Base-by-base conservation (phyloP, 2,113 vertebrate species). In the Hippocampus mohnikei region DNA sequence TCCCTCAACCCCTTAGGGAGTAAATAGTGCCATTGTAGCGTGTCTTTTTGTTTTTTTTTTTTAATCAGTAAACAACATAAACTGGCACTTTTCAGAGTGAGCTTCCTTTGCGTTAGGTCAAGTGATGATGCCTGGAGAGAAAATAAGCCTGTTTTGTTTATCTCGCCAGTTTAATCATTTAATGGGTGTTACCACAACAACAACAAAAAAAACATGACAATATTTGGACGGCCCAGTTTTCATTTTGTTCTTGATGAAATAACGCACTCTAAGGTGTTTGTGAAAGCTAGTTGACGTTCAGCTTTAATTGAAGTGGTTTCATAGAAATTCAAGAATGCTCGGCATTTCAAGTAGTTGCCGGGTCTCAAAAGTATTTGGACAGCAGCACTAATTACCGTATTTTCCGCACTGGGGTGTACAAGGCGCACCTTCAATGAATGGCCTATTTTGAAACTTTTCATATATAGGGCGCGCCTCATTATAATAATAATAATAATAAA, bases 121-220 rank as follows among this genome's bases (percentile, higher is more conserved):
- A 59, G 74, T 67, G 69, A 59, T 76, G 66, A 75, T 58, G 66
- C 70, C 66, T 53, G 63, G 65, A 74, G 42, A 66, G 53, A 81
- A 75, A 81, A 80, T 33, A 73, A 83, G 73, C 60, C 55, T 64
- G 41, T 73, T 79, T 69, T 2, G 41, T 74, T 75, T 80, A 56
- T 78, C 70, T 79, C 75, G 55, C 55, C 70, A 72, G 62, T 27
- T 44, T 69, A 65, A 72, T 73, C 56, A 70, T 74, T 64, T 70
- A 77, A 78, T 48, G 37, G 58, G 52, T 66, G n/a, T 16, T 55
- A 60, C n/a, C 68, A 64, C 48, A 64, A n/a, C n/a, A n/a, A n/a
- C n/a, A n/a, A n/a, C n/a, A n/a, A n/a, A 72, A 55, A n/a, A 55
- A 55, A 50, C 12, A 20, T 18, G 18, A 50, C 48, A 23, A 23